These are phyloP conservation scores for Polypedilum vanderplanki DNA, from an alignment of 1,140 invertebrate species.

Conservation along the genomic window DNA sequence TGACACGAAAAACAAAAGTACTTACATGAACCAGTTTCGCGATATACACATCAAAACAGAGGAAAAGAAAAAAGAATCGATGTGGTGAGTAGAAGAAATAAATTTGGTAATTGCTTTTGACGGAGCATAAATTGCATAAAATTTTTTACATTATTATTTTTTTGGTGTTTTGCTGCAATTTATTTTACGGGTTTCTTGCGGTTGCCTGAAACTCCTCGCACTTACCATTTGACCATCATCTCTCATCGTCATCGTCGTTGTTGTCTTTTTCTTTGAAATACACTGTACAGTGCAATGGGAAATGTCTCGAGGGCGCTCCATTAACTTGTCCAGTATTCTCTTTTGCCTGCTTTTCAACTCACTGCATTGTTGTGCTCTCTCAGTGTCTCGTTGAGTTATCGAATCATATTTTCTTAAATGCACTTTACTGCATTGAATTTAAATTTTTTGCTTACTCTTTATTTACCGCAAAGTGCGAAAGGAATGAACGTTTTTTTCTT, in stretches of 20 bases:
- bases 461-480: background rate
- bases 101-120: conserved; percentile 28
- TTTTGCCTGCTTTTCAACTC: background rate
- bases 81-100: conserved; percentile 14
- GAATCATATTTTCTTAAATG: conserved; percentile 16
- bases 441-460: too few species aligned
- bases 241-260: conserved; percentile 2
- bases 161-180: conserved; percentile 27
- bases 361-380: background rate
- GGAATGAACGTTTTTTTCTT: too few species aligned
- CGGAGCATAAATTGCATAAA: conserved; percentile 13
- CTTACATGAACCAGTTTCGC: too few species aligned
- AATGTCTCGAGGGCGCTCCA: conserved; percentile 24
- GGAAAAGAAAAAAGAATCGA: background rate
- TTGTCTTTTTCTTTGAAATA: background rate
- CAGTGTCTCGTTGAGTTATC: conserved; percentile 27
- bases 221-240: background rate
- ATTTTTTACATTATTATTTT: background rate
- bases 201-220: background rate
- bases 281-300: conserved; percentile 3
- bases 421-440: conserved; percentile 9
- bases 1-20: too few species aligned
- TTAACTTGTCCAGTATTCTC: conserved; percentile 24
- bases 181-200: conserved; percentile 9
- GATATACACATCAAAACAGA: background rate